Percentiles rank a stretch among this genome's conserved stretches.
Evolutionary conservation across 2,113 vertebrate genomes (phyloP).

Genomic region (Chionis minor): DNA sequence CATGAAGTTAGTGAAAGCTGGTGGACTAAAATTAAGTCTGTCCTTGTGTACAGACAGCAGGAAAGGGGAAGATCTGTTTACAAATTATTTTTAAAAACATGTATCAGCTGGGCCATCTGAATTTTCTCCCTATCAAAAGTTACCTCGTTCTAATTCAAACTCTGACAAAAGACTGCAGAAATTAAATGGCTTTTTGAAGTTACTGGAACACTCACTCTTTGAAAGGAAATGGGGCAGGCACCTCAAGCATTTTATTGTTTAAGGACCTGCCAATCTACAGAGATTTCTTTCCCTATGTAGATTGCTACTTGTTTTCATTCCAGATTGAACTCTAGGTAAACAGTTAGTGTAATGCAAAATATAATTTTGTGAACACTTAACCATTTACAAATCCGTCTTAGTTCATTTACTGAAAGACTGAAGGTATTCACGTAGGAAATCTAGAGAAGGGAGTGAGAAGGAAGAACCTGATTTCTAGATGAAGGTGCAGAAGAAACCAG

Average conservation of each 20-base stretch:
- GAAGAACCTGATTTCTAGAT: background rate
- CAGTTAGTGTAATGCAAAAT: accelerated
- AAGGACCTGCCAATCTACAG: background rate
- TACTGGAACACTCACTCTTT: background rate
- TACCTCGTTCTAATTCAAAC: background rate
- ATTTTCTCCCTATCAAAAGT: background rate
- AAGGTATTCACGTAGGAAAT: background rate
- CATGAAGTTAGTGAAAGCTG: background rate
- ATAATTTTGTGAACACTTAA: background rate
- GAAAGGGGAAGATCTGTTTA: background rate
- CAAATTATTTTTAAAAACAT: background rate
- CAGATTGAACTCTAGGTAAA: background rate
- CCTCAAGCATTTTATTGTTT: background rate
- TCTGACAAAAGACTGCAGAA: background rate
- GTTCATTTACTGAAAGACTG: background rate
- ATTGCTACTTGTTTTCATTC: background rate
- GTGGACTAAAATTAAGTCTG: background rate
- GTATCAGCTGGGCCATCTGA: background rate
- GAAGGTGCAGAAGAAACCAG: background rate
- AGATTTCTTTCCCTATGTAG: background rate
- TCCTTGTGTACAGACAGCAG: background rate
- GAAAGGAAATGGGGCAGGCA: background rate
- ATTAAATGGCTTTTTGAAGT: background rate
- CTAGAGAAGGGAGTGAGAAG: background rate
- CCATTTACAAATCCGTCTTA: background rate